phyloP scores from a whole-genome alignment of 2,888 invertebrate genomes.

The Andrena bucephala region DNA sequence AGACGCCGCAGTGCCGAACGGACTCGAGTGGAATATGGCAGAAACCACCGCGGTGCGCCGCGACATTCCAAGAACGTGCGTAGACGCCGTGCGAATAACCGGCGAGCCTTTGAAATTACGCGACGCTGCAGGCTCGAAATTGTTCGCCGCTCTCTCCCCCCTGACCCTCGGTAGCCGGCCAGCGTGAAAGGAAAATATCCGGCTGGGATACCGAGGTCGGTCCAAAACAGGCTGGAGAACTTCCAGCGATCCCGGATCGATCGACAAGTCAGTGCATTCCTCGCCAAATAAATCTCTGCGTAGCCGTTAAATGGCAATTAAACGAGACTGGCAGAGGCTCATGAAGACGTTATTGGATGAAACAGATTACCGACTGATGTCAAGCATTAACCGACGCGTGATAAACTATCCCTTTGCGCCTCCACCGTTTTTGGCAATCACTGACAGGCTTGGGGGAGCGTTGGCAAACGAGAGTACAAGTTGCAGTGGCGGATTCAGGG shows the following conservation, averaged over 20 bases:
- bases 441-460: not conserved
- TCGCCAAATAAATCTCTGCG: not conserved
- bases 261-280: not conserved
- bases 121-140: constrained; percentile 41
- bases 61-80: constrained; percentile 32
- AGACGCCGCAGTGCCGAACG: not conserved
- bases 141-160: constrained; percentile 9
- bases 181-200: constrained; percentile 40
- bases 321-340: not conserved
- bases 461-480: not conserved
- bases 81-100: constrained; percentile 42
- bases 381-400: not conserved
- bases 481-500: no score
- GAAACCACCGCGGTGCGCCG: not conserved
- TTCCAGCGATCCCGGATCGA: constrained; percentile 3
- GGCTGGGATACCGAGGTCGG: constrained; percentile 13
- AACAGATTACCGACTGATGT: constrained; percentile 6
- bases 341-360: not conserved
- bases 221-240: constrained; percentile 15
- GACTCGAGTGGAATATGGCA: not conserved
- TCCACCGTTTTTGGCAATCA: not conserved
- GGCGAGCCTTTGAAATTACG: constrained; percentile 52
- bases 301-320: not conserved
- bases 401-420: not conserved
- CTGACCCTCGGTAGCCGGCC: constrained; percentile 5